These are phyloP conservation scores for Drosophila oshimai DNA, from an alignment of 1,140 invertebrate genomes.

Conservation along the genomic window DNA sequence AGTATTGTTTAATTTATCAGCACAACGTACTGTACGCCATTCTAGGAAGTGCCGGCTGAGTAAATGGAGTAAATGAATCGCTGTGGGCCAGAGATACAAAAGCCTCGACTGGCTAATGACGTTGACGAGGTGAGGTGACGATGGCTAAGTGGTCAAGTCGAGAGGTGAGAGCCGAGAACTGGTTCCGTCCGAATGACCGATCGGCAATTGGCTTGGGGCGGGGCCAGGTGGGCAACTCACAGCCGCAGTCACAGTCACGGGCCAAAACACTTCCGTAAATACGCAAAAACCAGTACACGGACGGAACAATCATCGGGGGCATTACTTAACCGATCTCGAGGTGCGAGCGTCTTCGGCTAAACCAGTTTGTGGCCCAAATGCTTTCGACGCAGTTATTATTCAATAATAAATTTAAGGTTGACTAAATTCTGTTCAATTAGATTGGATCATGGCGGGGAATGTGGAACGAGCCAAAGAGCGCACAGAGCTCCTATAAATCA, in stretches of 20 bases:
- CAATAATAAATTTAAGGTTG: constrained; percentile 45
- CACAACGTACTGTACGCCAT: no score
- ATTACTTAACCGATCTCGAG: constrained; percentile 47
- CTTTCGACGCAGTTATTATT: constrained; percentile 11
- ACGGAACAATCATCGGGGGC: constrained; percentile 55
- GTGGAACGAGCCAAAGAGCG: neutral
- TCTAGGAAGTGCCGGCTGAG: neutral
- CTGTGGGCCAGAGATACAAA: constrained; percentile 17
- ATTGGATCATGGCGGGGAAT: neutral
- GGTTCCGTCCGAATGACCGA: constrained; percentile 23
- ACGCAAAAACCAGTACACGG: constrained; percentile 63
- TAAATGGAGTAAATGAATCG: neutral
- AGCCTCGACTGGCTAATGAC: constrained; percentile 56
- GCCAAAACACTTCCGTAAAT: constrained; percentile 69
- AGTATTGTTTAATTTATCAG: neutral
- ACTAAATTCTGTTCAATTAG: constrained; percentile 40
- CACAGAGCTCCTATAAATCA: constrained; percentile 19
- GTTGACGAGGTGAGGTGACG: constrained; percentile 50
- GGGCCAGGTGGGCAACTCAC: constrained; percentile 37
- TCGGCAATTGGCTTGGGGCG: constrained; percentile 43
- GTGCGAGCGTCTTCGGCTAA: constrained; percentile 34
- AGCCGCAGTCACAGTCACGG: constrained; percentile 17
- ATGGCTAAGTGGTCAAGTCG: constrained; percentile 16
- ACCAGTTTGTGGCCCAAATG: constrained; percentile 49
- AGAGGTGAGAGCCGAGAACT: constrained; percentile 15